Conservation (phyloP, 2,797 vertebrate species). For the Falco novaeseelandiae region DNA sequence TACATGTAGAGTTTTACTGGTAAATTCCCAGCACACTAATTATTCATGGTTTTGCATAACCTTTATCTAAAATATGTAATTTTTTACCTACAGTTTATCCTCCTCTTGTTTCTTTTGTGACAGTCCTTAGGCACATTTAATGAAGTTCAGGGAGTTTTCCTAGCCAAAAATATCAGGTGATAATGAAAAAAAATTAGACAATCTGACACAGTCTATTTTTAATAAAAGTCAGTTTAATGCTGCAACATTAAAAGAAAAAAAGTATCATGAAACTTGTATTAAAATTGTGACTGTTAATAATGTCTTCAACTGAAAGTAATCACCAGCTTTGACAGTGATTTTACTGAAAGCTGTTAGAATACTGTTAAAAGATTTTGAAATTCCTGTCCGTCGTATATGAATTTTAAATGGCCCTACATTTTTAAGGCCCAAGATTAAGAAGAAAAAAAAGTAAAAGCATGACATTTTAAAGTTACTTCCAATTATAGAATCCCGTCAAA, state of each 20-base stretch:
- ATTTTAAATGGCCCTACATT: background rate
- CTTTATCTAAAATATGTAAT: background rate
- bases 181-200: background rate
- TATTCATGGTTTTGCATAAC: background rate
- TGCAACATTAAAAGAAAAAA: background rate
- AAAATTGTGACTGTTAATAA: background rate
- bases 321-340: fast-evolving
- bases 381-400: background rate
- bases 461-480: background rate
- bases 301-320: background rate
- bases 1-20: background rate
- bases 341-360: background rate
- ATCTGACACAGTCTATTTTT: background rate
- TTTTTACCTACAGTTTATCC: background rate
- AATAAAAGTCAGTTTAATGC: background rate
- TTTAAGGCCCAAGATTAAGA: background rate
- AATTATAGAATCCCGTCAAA: background rate
- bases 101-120: background rate
- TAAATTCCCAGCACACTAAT: background rate
- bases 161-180: background rate
- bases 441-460: too few relatives aligned
- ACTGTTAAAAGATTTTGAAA: background rate
- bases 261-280: background rate
- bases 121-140: background rate
- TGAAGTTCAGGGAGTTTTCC: background rate